Conservation (phyloP, 2,888 invertebrate species). For the Patella depressa region DNA sequence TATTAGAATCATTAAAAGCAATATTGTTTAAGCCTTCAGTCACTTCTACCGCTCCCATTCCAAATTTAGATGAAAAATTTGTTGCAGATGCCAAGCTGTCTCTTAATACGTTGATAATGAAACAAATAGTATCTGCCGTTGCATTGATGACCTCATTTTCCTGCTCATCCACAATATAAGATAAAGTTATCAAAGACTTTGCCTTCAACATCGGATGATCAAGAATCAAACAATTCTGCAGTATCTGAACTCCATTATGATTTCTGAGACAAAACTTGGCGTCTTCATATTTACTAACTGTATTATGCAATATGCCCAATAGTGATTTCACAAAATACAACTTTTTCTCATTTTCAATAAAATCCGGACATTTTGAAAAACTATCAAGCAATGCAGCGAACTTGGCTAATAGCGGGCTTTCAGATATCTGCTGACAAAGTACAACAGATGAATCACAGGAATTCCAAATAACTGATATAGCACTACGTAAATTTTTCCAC, state of each 20-base stretch:
- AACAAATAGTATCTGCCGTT: conserved; percentile 56
- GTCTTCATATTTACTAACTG: conserved; percentile 56
- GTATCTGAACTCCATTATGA: conserved; percentile 44
- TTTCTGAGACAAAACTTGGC: conserved; percentile 49
- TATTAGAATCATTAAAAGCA: conserved; percentile 61
- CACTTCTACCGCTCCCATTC: conserved; percentile 64
- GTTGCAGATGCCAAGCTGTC: conserved; percentile 57
- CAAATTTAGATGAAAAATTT: conserved; percentile 61
- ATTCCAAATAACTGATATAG: conserved; percentile 61
- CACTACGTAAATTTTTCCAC: conserved; percentile 51
- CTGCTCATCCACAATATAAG: conserved; percentile 63
- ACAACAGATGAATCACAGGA: conserved; percentile 53
- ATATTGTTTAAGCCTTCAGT: conserved; percentile 61
- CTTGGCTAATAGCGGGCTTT: conserved; percentile 25
- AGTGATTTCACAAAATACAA: conserved; percentile 59
- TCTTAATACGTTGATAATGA: conserved; percentile 60
- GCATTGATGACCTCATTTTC: conserved; percentile 61
- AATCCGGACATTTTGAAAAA: conserved; percentile 15
- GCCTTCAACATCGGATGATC: conserved; percentile 54
- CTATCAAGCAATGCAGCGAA: conserved; percentile 23
- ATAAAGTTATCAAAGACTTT: conserved; percentile 63
- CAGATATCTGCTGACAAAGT: conserved; percentile 55
- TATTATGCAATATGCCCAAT: conserved; percentile 66
- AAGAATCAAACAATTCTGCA: conserved; percentile 40
- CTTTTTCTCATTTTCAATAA: conserved; percentile 40